Conservation (phyloP, 2,888 invertebrate genomes). For the Pomacea canaliculata region DNA sequence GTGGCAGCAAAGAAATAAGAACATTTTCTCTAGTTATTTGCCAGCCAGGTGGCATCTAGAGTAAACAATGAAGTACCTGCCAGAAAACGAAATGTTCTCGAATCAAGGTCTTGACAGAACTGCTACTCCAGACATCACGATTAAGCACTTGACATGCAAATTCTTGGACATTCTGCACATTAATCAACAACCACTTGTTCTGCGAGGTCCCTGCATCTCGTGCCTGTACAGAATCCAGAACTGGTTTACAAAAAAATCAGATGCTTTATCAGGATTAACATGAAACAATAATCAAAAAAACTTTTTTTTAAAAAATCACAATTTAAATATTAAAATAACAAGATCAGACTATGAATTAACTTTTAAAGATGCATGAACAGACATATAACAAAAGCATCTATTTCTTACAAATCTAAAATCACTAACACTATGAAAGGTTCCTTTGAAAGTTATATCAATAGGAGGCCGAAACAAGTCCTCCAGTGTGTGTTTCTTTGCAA, state of each 20-base stretch:
- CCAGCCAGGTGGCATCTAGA: no score
- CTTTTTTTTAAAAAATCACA: no score
- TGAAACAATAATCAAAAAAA: no score
- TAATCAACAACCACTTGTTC: constrained; percentile 79
- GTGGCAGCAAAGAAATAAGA: no score
- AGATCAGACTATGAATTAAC: no score
- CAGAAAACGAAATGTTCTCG: constrained; percentile 78
- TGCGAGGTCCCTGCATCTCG: constrained; percentile 74
- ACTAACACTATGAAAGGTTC: constrained; percentile 74
- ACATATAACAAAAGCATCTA: no score
- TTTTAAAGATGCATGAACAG: no score
- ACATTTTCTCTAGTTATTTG: no score
- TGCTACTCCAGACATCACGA: constrained; percentile 80
- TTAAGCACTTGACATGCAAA: constrained; percentile 80
- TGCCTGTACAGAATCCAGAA: constrained; percentile 66
- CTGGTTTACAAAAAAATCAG: no score
- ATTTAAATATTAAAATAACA: no score
- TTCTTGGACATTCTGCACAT: constrained; percentile 79
- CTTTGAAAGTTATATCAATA: constrained; percentile 77
- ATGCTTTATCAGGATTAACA: no score
- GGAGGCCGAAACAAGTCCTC: constrained; percentile 81
- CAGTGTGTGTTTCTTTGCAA: constrained; percentile 73
- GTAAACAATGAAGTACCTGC: constrained; percentile 71
- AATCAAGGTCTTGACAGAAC: constrained; percentile 75
- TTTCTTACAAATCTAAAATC: no score